Conservation (phyloP, 2,113 vertebrate genomes). For the Mustelus asterias region DNA sequence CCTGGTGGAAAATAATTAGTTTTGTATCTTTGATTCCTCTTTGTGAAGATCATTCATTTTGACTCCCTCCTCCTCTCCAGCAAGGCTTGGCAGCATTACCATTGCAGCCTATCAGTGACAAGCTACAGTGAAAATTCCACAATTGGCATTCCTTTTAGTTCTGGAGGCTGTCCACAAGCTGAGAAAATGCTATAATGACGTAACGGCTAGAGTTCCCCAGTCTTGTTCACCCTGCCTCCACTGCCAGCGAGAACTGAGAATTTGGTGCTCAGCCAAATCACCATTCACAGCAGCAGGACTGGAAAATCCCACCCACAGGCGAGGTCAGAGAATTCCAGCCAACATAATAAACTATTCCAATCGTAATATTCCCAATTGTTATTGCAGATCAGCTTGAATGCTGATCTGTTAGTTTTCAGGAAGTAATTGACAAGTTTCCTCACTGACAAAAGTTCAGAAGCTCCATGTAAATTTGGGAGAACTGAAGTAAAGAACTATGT, state of each 20-base stretch:
- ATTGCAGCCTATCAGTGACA: not conserved
- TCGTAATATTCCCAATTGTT: not conserved
- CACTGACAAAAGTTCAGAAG: not conserved
- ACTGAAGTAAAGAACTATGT: not conserved
- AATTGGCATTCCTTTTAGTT: not conserved
- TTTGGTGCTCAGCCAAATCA: too few species aligned
- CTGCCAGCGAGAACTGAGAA: too few species aligned
- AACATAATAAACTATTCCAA: not conserved
- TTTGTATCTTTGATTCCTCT: not conserved
- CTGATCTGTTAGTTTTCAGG: not conserved
- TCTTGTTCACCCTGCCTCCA: not conserved
- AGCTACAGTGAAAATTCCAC: not conserved
- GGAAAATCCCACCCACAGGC: too few species aligned
- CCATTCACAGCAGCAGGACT: too few species aligned
- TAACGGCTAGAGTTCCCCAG: too few species aligned
- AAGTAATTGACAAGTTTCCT: not conserved
- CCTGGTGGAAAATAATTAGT: not conserved
- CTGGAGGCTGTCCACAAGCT: not conserved
- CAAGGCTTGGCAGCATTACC: not conserved
- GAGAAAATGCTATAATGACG: not conserved
- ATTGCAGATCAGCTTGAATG: not conserved
- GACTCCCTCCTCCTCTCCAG: not conserved
- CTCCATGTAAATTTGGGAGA: too few species aligned
- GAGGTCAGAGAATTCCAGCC: too few species aligned
- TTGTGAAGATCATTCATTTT: not conserved